A percentile compares a stretch with the other conserved stretches of the same genome.
phyloP scores from a whole-genome alignment of 2,888 invertebrate species.

The Hecatera dysodea region DNA sequence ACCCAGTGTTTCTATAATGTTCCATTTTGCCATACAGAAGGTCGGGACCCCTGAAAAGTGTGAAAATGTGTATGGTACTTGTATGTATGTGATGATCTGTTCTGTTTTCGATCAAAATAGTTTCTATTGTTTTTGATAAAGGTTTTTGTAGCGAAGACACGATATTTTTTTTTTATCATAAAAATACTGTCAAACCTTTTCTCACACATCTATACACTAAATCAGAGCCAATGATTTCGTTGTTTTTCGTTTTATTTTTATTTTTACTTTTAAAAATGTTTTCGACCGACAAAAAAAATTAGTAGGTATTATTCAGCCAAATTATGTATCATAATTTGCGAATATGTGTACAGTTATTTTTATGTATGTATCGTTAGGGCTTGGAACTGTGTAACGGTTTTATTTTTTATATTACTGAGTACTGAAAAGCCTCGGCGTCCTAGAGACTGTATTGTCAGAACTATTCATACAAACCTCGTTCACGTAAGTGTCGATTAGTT shows the following conservation, averaged over 20 bases:
- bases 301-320: conserved; percentile 76
- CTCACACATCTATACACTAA: conserved; percentile 42
- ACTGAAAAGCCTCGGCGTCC: neutral
- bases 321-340: conserved; percentile 78
- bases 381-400: conserved; percentile 66
- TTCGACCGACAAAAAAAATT: conserved; percentile 65
- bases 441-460: neutral
- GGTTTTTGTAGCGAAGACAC: neutral
- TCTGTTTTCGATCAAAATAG: neutral
- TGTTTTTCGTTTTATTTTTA: conserved; percentile 77
- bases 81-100: neutral
- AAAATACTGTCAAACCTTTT: neutral
- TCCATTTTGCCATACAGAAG: too few species aligned
- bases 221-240: conserved; percentile 78
- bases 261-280: conserved; percentile 64
- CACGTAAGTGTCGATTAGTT: too few species aligned
- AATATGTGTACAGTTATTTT: conserved; percentile 66
- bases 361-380: conserved; percentile 57
- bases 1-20: too few species aligned
- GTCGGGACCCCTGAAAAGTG: too few species aligned
- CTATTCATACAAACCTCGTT: too few species aligned
- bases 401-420: conserved; percentile 25
- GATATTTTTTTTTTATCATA: neutral
- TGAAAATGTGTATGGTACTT: too few species aligned
- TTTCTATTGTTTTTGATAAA: neutral